phyloP scores from a whole-genome alignment of 1,140 invertebrate species.

The Lethrus apterus region DNA sequence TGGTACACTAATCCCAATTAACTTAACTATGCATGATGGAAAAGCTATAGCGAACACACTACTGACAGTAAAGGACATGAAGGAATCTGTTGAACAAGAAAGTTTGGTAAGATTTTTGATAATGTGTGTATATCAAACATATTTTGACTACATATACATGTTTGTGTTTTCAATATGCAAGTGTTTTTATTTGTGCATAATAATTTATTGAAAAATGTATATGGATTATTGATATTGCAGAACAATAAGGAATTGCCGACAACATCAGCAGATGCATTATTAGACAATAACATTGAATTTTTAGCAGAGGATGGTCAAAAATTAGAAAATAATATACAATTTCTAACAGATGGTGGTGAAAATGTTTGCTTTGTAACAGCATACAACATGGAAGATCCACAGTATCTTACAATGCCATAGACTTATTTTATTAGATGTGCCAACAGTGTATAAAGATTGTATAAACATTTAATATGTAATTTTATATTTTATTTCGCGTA shows the following conservation, averaged over 20 bases:
- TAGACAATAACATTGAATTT: constrained; percentile 35
- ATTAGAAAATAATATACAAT: constrained; percentile 35
- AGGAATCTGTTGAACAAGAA: neutral
- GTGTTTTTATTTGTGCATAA: no score
- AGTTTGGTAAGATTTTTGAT: neutral
- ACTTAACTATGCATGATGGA: constrained; percentile 38
- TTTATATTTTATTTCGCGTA: neutral
- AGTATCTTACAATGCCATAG: constrained; percentile 23
- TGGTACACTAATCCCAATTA: constrained; percentile 44
- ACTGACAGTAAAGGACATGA: no score
- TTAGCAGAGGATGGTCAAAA: constrained; percentile 18
- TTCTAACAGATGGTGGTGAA: constrained; percentile 40
- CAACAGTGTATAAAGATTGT: no score
- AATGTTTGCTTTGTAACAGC: constrained; percentile 38
- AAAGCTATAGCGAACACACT: constrained; percentile 38
- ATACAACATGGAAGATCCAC: constrained; percentile 21
- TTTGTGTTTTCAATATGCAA: no score
- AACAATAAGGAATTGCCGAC: neutral
- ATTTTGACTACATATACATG: no score
- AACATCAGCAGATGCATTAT: constrained; percentile 11
- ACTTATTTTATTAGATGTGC: neutral
- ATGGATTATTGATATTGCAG: no score
- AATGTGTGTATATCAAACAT: no score
- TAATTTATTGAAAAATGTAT: no score
- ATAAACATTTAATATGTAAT: no score